Evolutionary conservation across 2,888 invertebrate genomes (phyloP), one percentile per base, ranked within the genome.

Genomic region (Philereme transversata): DNA sequence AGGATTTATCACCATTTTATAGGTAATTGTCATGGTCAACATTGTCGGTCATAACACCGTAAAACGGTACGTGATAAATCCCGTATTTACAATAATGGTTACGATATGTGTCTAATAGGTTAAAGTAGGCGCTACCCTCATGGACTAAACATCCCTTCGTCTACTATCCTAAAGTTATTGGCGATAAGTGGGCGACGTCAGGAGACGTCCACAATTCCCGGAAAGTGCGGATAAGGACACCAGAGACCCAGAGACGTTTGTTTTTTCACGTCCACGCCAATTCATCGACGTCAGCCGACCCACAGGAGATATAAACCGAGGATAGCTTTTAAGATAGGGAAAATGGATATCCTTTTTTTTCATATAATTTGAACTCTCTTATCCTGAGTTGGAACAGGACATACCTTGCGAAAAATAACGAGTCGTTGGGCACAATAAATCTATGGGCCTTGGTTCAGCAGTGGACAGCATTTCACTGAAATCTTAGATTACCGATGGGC

Each of bases 251-350:
- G 75, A 73, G 73, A 69, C 74, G 77, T 79, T 82, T 81, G 84
- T 83, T 85, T 85, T 86, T 86, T 77, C 76, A 79, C 80, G 80
- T 83, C 81, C 76, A 66, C 74, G 74, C 70, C 82, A 79, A 84
- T 84, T 79, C 73, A 67, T 68, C 64, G 74, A 73, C 69, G 70
- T 69, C 65, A 9, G 41, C 5, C 48, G 49, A 43, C 35, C 5
- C 44, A 51, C 62, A 55, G 4, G 55, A 22, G 34, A 22, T 35
- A 47, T 5, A 33, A 45, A n/a, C 10, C 5, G 1, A 38, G 57
- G 75, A 78, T 73, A 43, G 41, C 50, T 78, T 69, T 49, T 5
- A 51, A 58, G 69, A 72, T 68, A 68, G 52, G 38, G 48, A 33
- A 45, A 9, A 9, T 33, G 54, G 36, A 46, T 57, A 69, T 73